Base-by-base conservation (phyloP, 2,113 vertebrate species). In the Ptychochromis oligacanthus region DNA sequence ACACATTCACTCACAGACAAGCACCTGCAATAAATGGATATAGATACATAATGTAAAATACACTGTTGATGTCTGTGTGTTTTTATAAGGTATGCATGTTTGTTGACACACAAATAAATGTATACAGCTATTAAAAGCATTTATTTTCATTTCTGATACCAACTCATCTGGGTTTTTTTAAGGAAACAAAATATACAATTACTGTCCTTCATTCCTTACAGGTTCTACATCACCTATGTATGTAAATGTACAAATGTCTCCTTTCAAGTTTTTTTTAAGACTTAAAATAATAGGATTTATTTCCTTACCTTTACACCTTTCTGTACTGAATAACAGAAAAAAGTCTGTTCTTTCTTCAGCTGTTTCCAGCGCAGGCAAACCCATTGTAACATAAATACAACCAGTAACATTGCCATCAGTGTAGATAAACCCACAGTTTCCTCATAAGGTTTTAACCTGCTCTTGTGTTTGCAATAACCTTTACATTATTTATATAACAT, bases 401-500 rank as follows among this genome's bases (percentile, higher is more conserved):
- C 77, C 64, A 77, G 43, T 65, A 43, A 59, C 77, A 87, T 49
- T 75, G 74, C 64, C 82, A 81, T 87, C 79, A 67, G 1, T 87
- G 80, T 90, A 89, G 55, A 83, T 61, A 87, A 80, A 82, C 10
- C 17, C 36, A 52, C 40, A 67, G 61, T 28, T 31, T 52, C 46
- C 24, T 46, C 26, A 17, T 40, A 65, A 70, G 56, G 28, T 79
- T 80, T 59, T 4, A 70, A 82, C 79, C 58, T 80, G 54, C 86
- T 65, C 62, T 80, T 79, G 26, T 88, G 85, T 88, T 81, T 86
- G 92, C 90, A 83, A 28, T 58, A 87, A 64, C 87, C 64, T 91
- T 77, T 84, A 88, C 86, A 86, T 94, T 94, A 94, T 95, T 95
- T 95, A 95, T 94, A 88, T 84, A 56, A 77, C 77, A 85, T 78